phyloP scores from a whole-genome alignment of 2,888 invertebrate genomes.

The Cremastobaeus sp. region DNA sequence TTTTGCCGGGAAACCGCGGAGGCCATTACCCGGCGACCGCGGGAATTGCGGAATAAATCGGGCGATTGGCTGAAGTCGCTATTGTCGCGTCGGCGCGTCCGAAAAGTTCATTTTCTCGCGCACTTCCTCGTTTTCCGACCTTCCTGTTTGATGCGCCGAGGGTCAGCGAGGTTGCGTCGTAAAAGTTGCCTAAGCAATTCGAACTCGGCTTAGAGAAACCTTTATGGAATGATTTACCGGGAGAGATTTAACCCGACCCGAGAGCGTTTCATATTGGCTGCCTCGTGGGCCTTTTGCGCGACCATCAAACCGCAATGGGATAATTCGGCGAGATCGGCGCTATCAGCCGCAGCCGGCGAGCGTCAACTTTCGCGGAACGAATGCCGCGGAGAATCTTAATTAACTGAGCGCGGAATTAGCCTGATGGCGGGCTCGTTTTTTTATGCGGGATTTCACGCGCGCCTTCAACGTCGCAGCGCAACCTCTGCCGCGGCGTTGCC shows the following conservation, averaged over 20 bases:
- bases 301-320: too few species aligned
- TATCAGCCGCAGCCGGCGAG: not conserved
- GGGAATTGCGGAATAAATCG: too few species aligned
- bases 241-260: slow-evolving; percentile 28
- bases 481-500: slow-evolving; percentile 26
- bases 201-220: slow-evolving; percentile 48
- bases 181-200: slow-evolving; percentile 45
- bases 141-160: slow-evolving; percentile 27
- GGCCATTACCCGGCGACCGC: too few species aligned
- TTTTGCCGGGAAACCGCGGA: slow-evolving; percentile 5
- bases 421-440: slow-evolving; percentile 7
- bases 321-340: not conserved
- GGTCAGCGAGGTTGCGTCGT: slow-evolving; percentile 48
- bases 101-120: not conserved
- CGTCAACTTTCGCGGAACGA: slow-evolving; percentile 15
- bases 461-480: slow-evolving; percentile 8
- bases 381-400: slow-evolving; percentile 30
- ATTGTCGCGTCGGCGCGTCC: not conserved
- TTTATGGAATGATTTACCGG: slow-evolving; percentile 48
- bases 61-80: not conserved
- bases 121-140: not conserved
- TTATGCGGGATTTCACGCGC: slow-evolving; percentile 2
- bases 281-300: too few species aligned
- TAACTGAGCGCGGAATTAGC: slow-evolving; percentile 24
- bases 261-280: slow-evolving; percentile 28